Percentiles rank a stretch among this genome's conserved stretches.
These are phyloP conservation scores for Ashinkailepas kermadecensis DNA, from an alignment of 2,888 invertebrate genomes.

Conservation along the genomic window DNA sequence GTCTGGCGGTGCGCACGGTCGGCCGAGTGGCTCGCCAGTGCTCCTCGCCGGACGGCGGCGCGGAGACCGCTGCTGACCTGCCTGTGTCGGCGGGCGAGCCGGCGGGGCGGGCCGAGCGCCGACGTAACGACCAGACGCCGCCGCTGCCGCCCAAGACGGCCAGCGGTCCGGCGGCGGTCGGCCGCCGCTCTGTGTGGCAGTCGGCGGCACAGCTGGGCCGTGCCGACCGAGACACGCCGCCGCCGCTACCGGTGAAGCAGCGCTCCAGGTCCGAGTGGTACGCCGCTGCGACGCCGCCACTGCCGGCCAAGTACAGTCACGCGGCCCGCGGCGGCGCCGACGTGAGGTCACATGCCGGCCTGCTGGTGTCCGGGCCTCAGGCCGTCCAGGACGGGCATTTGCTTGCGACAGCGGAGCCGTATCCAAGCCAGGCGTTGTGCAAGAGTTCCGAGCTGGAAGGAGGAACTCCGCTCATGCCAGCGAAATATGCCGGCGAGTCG, in stretches of 20 bases:
- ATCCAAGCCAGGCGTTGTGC: too few species aligned
- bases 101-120: background rate
- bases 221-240: too few species aligned
- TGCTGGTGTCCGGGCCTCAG: too few species aligned
- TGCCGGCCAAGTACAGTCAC: background rate
- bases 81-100: background rate
- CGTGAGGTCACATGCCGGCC: too few species aligned
- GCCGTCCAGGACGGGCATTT: too few species aligned
- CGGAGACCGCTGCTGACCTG: background rate
- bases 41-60: background rate
- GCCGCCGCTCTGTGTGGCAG: background rate
- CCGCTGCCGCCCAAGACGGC: background rate
- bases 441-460: too few species aligned
- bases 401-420: too few species aligned
- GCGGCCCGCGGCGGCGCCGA: too few species aligned
- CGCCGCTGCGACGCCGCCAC: background rate
- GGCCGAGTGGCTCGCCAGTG: background rate
- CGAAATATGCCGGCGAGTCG: too few species aligned
- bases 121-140: background rate
- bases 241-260: background rate
- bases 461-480: too few species aligned
- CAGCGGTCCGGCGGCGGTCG: background rate
- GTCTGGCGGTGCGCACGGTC: background rate
- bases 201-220: background rate
- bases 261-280: background rate